Evolutionary conservation across 2,888 invertebrate genomes (phyloP), one percentile per base, ranked within the genome.

Genomic region (Hemicrepidius hirtus): DNA sequence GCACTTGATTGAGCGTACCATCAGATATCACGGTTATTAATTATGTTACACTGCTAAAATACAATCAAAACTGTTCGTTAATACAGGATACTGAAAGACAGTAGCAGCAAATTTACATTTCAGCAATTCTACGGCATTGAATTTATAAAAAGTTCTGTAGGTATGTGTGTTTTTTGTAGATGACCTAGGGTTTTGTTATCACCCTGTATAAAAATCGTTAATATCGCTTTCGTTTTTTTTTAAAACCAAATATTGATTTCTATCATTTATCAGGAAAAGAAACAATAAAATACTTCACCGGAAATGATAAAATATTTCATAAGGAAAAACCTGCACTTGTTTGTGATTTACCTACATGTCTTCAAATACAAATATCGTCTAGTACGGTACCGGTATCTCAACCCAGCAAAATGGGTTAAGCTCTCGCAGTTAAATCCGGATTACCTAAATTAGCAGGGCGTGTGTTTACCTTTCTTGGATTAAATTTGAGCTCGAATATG

Each of bases 401-500:
- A 28, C 55, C 12, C 13, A 40, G 37, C 63, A 55, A 69, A 63
- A 44, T 69, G 55, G 69, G 69, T 62, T 68, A 72, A 72, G 72
- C 68, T 68, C 69, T 53, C 24, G 41, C 57, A 72, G 68, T 72
- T 53, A 68, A 68, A 72, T 72, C 68, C 64, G 68, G 72, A 72
- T 72, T 72, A 72, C 68, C 64, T 68, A 72, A 72, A 72, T 72
- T 72, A 72, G 72, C 64, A 68, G 68, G 72, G 68, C 72, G 68
- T 68, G 68, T 72, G 68, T 72, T 72, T 72, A 72, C 68, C 68
- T 72, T 72, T 68, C 72, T 68, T 68, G 68, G 71, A 66, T 65
- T 70, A 65, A 68, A 71, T 57, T 50, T 35, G 59, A 46, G 65
- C 59, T 71, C 40, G 46, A 71, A 66, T 71, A 66, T 71, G 50